phyloP scores from a whole-genome alignment of 2,797 vertebrate genomes.

The Sternarchorhynchus goeldii region DNA sequence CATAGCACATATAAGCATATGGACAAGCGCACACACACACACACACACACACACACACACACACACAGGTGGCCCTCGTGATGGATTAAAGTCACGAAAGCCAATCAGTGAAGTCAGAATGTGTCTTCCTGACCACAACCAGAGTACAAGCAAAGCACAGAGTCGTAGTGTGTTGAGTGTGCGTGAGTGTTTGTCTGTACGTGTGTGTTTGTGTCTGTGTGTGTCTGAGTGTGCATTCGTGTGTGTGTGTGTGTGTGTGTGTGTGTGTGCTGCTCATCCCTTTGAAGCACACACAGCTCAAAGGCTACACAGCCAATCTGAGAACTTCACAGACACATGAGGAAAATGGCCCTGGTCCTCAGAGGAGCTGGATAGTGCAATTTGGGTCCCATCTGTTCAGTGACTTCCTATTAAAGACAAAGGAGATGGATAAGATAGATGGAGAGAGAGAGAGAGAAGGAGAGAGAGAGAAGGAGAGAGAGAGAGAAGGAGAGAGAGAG shows the following conservation, averaged over 20 bases:
- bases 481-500: slow-evolving; percentile 39
- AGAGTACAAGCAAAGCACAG: too few species aligned
- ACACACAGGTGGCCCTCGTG: too few species aligned
- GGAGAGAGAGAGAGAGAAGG: slow-evolving; percentile 49
- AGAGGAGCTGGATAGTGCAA: slow-evolving; percentile 81
- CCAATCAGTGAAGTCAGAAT: too few species aligned
- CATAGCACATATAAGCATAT: too few species aligned
- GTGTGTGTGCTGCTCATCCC: slow-evolving; percentile 49
- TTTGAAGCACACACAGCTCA: slow-evolving; percentile 81
- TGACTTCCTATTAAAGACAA: slow-evolving; percentile 79
- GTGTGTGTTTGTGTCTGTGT: slow-evolving; percentile 55
- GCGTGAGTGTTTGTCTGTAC: slow-evolving; percentile 53
- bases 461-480: slow-evolving; percentile 51
- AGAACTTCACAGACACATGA: slow-evolving; percentile 78
- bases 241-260: slow-evolving; percentile 49
- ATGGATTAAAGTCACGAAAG: too few species aligned
- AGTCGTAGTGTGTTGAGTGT: too few species aligned
- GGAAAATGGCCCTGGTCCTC: slow-evolving; percentile 81
- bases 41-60: too few species aligned
- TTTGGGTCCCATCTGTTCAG: slow-evolving; percentile 85
- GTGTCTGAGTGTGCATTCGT: background rate
- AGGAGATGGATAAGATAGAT: slow-evolving; percentile 63
- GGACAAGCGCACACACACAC: too few species aligned
- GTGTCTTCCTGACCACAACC: too few species aligned
- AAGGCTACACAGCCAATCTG: slow-evolving; percentile 80